Conservation (phyloP, 1,140 invertebrate species). For the Euschistus heros region DNA sequence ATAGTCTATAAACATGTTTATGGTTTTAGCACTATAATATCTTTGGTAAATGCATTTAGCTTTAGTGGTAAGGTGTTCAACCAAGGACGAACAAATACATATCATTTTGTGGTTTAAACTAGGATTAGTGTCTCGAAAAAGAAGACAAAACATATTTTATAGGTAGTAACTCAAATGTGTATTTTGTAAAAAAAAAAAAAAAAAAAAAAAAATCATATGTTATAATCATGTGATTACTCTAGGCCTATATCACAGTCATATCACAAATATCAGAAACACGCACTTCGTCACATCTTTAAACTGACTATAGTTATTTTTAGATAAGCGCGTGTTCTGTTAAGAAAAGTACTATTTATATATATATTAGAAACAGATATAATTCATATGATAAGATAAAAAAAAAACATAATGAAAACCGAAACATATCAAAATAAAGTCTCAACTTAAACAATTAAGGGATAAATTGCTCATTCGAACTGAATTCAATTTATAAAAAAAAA, state of each 20-base stretch:
- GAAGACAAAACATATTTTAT: background rate
- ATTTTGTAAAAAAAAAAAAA: too few species aligned
- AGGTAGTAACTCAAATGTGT: slow-evolving; percentile 8
- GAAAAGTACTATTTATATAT: too few species aligned
- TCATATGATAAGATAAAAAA: too few species aligned
- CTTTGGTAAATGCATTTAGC: background rate
- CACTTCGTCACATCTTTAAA: background rate
- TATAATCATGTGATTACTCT: slow-evolving; percentile 10
- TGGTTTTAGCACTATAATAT: background rate
- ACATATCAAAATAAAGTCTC: slow-evolving; percentile 1
- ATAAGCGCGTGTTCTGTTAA: too few species aligned
- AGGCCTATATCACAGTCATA: slow-evolving; percentile 6
- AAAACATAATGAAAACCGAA: background rate
- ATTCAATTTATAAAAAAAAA: too few species aligned
- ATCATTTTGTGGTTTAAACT: slow-evolving; percentile 24
- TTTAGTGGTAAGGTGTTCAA: slow-evolving; percentile 23
- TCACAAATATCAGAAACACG: slow-evolving; percentile 13
- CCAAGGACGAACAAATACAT: slow-evolving; percentile 29
- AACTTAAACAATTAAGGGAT: background rate
- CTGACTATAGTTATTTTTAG: background rate
- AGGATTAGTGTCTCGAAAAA: background rate
- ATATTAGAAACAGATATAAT: too few species aligned
- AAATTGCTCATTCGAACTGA: too few species aligned
- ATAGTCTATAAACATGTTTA: background rate
- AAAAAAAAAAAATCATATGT: too few species aligned